phyloP scores from a whole-genome alignment of 30 jellyfish, hydroid and myxozoan species.

The Chrysaora quinquecirrha region DNA sequence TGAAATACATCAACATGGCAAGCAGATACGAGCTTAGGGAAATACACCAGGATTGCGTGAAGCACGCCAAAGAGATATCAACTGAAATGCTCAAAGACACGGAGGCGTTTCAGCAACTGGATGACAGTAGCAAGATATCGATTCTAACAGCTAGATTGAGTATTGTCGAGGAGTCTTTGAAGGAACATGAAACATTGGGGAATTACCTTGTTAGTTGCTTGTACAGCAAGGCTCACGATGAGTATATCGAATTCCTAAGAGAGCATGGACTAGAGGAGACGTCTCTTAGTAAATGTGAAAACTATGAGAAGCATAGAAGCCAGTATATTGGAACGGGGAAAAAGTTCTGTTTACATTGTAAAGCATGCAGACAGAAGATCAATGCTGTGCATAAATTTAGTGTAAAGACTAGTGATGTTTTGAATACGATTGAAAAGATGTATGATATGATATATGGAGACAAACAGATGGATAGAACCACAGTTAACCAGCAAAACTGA shows the following conservation, averaged over 20 bases:
- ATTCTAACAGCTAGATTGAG: slow-evolving; percentile 30
- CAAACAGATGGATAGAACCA: not conserved
- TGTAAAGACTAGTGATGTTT: slow-evolving; percentile 29
- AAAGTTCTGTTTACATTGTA: slow-evolving; percentile 38
- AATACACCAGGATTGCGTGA: slow-evolving; percentile 40
- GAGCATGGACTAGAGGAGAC: slow-evolving; percentile 70
- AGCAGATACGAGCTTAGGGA: slow-evolving; percentile 15
- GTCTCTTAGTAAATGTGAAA: slow-evolving; percentile 28
- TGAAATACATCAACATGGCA: slow-evolving; percentile 33
- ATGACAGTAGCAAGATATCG: slow-evolving; percentile 12
- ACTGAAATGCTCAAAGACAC: slow-evolving; percentile 4
- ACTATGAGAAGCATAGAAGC: slow-evolving; percentile 26
- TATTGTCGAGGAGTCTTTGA: slow-evolving; percentile 1
- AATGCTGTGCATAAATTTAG: slow-evolving; percentile 15
- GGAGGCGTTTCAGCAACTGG: slow-evolving; percentile 19
- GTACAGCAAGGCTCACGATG: slow-evolving; percentile 21
- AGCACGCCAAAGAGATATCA: slow-evolving; percentile 9
- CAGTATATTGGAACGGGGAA: slow-evolving; percentile 16
- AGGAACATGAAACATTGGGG: not conserved
- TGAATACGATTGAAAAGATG: slow-evolving; percentile 26
- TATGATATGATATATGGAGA: slow-evolving; percentile 3
- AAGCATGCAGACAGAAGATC: slow-evolving; percentile 44
- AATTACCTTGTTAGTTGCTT: slow-evolving; percentile 28
- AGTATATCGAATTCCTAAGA: slow-evolving; percentile 4
- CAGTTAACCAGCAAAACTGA: not conserved